A percentile compares a stretch with the other conserved stretches of the same genome.
phyloP scores from a whole-genome alignment of 2,113 vertebrate genomes.

The Thamnophis sirtalis region DNA sequence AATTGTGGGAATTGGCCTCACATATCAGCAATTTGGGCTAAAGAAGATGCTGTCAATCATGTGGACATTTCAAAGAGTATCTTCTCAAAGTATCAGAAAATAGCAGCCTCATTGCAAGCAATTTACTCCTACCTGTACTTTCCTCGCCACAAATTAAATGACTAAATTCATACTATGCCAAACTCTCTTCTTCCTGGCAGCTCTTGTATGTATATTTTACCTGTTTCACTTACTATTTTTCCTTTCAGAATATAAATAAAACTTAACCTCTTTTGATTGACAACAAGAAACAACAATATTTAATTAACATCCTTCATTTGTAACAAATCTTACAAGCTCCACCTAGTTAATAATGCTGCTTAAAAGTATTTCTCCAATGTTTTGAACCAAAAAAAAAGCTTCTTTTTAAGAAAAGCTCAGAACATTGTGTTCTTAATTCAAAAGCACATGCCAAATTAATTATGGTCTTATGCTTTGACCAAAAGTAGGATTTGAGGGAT shows the following conservation, averaged over 20 bases:
- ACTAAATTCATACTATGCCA: constrained; percentile 50
- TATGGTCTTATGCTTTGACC: constrained; percentile 67
- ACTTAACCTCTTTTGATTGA: constrained; percentile 54
- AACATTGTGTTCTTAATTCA: constrained; percentile 72
- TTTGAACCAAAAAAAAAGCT: constrained; percentile 49
- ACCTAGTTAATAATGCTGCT: constrained; percentile 61
- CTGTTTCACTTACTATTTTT: constrained; percentile 45
- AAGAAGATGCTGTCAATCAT: constrained; percentile 26
- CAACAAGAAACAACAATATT: constrained; percentile 60
- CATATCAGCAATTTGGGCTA: constrained; percentile 13
- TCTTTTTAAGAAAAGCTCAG: constrained; percentile 59
- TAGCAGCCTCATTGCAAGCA: constrained; percentile 17
- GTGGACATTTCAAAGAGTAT: constrained; percentile 30
- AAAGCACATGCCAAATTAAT: constrained; percentile 73
- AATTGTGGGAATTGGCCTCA: constrained; percentile 32
- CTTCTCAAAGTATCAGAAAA: constrained; percentile 34
- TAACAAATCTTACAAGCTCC: constrained; percentile 68
- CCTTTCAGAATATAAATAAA: constrained; percentile 50
- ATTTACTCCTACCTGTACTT: constrained; percentile 41
- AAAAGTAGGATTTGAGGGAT: constrained; percentile 66
- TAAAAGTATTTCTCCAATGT: constrained; percentile 49
- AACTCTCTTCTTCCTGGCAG: constrained; percentile 47
- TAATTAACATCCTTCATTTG: constrained; percentile 65
- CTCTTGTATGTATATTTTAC: constrained; percentile 43
- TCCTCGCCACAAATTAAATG: constrained; percentile 36